phyloP scores from a whole-genome alignment of 1,140 invertebrate species.

The Bombus affinis region DNA sequence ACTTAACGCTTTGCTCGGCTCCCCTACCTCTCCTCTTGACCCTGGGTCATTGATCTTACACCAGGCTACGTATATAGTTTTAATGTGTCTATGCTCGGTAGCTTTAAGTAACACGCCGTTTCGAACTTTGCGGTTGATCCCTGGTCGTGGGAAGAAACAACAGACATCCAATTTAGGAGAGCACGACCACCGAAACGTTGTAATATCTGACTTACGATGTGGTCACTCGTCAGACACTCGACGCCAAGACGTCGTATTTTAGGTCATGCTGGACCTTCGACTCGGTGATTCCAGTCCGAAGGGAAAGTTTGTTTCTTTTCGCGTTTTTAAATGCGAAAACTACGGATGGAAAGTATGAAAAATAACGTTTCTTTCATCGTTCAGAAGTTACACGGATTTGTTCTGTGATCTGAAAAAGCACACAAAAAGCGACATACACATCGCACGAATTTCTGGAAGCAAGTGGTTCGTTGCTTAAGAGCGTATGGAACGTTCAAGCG shows the following conservation, averaged over 20 bases:
- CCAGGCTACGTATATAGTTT: slow-evolving; percentile 61
- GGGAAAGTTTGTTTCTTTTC: neutral
- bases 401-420: too few relatives aligned
- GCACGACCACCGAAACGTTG: slow-evolving; percentile 23
- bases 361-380: too few relatives aligned
- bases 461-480: too few relatives aligned
- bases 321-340: neutral
- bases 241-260: neutral
- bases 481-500: too few relatives aligned
- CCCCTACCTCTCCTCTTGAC: slow-evolving; percentile 53
- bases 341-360: too few relatives aligned
- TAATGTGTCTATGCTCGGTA: slow-evolving; percentile 57
- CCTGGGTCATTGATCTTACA: slow-evolving; percentile 66
- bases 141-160: slow-evolving; percentile 53
- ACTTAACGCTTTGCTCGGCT: slow-evolving; percentile 58
- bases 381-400: too few relatives aligned
- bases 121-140: slow-evolving; percentile 54
- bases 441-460: too few relatives aligned
- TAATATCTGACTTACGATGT: neutral
- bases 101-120: slow-evolving; percentile 54
- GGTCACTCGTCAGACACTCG: neutral
- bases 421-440: too few relatives aligned
- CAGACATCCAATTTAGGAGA: neutral
- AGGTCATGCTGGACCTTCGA: neutral
- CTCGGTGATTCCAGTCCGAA: neutral